Conservation (phyloP, 2,888 invertebrate genomes). For the Strigamia crassipes region DNA sequence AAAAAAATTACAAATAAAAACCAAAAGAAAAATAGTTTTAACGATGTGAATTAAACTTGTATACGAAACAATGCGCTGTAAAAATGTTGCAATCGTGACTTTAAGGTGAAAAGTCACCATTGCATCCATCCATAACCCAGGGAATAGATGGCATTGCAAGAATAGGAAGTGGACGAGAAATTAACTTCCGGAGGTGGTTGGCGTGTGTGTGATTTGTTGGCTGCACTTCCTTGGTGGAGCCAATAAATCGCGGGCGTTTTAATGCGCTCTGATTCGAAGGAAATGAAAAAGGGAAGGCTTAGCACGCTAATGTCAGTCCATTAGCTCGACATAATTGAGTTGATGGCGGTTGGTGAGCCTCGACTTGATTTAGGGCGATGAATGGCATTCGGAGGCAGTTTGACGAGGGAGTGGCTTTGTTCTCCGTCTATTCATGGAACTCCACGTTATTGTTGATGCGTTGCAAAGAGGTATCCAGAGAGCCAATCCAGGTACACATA, state of each 20-base stretch:
- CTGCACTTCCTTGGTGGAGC: slow-evolving; percentile 38
- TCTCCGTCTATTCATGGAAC: slow-evolving; percentile 15
- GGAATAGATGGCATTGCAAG: not conserved
- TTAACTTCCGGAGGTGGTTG: slow-evolving; percentile 35
- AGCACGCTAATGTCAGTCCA: slow-evolving; percentile 42
- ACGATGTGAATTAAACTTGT: not conserved
- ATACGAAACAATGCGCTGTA: not conserved
- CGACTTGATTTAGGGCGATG: slow-evolving; percentile 42
- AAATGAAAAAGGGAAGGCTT: slow-evolving; percentile 42
- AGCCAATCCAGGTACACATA: not conserved
- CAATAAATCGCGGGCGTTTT: slow-evolving; percentile 39
- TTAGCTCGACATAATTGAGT: slow-evolving; percentile 42
- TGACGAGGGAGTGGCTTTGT: slow-evolving; percentile 15
- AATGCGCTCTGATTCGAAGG: slow-evolving; percentile 42
- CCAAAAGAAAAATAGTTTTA: not conserved
- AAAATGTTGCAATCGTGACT: not conserved
- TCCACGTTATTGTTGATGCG: not conserved
- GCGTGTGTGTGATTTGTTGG: slow-evolving; percentile 36
- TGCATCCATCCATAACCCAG: slow-evolving; percentile 20
- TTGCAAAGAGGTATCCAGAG: not conserved
- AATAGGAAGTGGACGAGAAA: slow-evolving; percentile 32
- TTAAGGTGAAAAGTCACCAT: slow-evolving; percentile 7
- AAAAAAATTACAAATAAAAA: too few species aligned
- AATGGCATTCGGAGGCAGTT: slow-evolving; percentile 29
- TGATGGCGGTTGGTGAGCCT: slow-evolving; percentile 42